Percentiles rank a stretch among this genome's conserved stretches.
Conservation (phyloP, 2,113 vertebrate species). For the Okapia johnstoni region DNA sequence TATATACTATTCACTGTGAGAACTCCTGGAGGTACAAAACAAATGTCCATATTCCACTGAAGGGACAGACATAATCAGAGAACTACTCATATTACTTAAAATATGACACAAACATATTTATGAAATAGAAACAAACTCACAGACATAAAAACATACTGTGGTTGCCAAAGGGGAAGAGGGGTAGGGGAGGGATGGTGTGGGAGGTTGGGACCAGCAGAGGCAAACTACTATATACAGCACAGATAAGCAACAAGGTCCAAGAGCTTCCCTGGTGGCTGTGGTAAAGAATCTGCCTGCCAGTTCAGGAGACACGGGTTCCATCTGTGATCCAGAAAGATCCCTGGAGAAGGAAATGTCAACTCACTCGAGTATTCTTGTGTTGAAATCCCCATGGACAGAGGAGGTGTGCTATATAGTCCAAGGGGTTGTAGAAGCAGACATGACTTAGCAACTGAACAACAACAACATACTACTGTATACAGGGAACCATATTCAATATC, state of each 20-base stretch:
- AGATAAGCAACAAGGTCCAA: not conserved
- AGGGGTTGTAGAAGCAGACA: not conserved
- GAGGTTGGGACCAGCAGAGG: not conserved
- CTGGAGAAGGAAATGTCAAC: not conserved
- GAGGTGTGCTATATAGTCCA: not conserved
- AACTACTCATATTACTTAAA: not conserved
- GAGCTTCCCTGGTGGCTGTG: not conserved
- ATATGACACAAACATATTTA: fast-evolving
- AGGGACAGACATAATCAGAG: not conserved
- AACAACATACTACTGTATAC: not conserved
- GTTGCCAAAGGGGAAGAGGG: not conserved
- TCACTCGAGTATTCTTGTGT: not conserved
- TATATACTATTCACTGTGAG: not conserved
- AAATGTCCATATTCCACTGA: not conserved
- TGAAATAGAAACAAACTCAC: not conserved
- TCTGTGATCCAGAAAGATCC: not conserved
- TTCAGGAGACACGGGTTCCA: not conserved
- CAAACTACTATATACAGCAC: not conserved
- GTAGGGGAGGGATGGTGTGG: not conserved
- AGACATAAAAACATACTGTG: not conserved
- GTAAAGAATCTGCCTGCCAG: fast-evolving
- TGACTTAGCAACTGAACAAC: not conserved
- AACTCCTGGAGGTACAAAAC: not conserved
- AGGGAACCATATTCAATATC: not conserved
- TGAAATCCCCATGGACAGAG: not conserved